These are phyloP conservation scores for Portevinia maculata DNA, from an alignment of 2,888 invertebrate genomes.

Conservation along the genomic window DNA sequence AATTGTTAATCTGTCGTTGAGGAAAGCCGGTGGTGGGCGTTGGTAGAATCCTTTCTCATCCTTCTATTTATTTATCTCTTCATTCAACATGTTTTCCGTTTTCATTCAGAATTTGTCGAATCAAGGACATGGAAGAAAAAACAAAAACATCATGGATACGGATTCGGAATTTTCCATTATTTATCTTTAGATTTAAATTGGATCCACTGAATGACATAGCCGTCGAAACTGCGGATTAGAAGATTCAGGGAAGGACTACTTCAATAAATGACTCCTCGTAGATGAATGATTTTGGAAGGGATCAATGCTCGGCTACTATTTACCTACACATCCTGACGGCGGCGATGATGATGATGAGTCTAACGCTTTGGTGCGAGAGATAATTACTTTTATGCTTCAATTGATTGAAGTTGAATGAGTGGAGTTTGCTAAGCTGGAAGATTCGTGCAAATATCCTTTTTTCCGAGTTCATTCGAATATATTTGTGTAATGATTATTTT, in stretches of 20 bases:
- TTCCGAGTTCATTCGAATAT: conserved; percentile 24
- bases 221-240: conserved; percentile 35
- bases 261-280: conserved; percentile 63
- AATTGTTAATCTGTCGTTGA: conserved; percentile 48
- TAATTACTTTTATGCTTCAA: conserved; percentile 73
- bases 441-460: conserved; percentile 66
- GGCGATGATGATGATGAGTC: conserved; percentile 26
- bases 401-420: conserved; percentile 69
- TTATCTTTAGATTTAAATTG: conserved; percentile 62
- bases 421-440: conserved; percentile 53
- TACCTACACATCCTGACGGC: background rate
- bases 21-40: background rate
- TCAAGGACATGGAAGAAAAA: background rate
- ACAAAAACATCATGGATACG: background rate
- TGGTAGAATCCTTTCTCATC: conserved; percentile 20
- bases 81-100: conserved; percentile 59
- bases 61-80: conserved; percentile 43
- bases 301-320: conserved; percentile 17
- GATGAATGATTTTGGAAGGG: conserved; percentile 56
- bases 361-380: conserved; percentile 44
- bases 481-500: conserved; percentile 49
- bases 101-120: conserved; percentile 55
- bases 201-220: conserved; percentile 46
- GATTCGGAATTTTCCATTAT: conserved; percentile 36
- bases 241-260: conserved; percentile 3